Base-by-base conservation (phyloP, 1,140 invertebrate species). In the Drosophila paulistorum region DNA sequence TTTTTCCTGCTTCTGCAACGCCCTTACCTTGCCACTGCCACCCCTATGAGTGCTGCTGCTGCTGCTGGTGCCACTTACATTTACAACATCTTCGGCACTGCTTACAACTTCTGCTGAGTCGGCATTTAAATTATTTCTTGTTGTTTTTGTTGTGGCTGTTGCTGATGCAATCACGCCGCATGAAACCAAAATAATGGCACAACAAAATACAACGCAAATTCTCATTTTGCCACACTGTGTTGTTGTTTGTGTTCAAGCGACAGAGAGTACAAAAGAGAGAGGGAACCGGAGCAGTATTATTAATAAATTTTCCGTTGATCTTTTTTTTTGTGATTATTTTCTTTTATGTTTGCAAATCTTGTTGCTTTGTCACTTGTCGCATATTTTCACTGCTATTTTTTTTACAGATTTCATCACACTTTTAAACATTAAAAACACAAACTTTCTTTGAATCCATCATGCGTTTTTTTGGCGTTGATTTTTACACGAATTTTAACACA, bases 161-260 rank as follows among this genome's bases (percentile, higher is more conserved):
- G 90, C 90, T 91, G 90, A 91, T 91, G 87, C 84, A 91, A 91
- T 91, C 67, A 58, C 55, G 69, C 77, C 62, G 77, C 74, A 78
- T 33, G 77, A 70, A 35, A 77, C 71, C 77, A 90, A 87, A 91
- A 89, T 79, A 41, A 87, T 71, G 74, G 73, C 80, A 81, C 80
- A 89, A 84, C 66, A 81, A 70, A 65, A 23, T 64, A 73, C 62
- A 62, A 83, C 72, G 76, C 65, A 83, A 71, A 71, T 73, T 81
- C 82, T 84, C 84, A 89, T 89, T 89, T 84, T 89, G 80, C 79
- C 74, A 81, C 68, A 78, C 42, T 69, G 9, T 20, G 51, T 69
- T 70, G 13, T 71, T 59, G 37, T 65, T 77, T 55, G 68, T 65
- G 42, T 51, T 51, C 45, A 45, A 5, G 13, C 9, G 42, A 54